These are phyloP conservation scores for Rhinoderma darwinii DNA, from an alignment of 2,113 vertebrate genomes.

Conservation along the genomic window DNA sequence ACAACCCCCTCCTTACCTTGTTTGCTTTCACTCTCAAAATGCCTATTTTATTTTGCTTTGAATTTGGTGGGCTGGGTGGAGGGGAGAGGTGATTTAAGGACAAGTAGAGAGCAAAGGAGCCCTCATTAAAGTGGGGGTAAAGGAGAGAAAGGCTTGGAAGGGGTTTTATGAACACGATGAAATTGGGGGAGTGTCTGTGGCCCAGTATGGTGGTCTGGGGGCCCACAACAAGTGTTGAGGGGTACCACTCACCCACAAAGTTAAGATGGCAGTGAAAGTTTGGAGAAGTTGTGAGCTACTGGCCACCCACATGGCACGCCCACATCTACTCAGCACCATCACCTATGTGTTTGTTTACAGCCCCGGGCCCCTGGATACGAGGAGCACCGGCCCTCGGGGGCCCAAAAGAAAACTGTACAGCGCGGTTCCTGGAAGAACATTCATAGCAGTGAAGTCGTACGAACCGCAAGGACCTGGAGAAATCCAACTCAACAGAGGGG, in stretches of 20 bases:
- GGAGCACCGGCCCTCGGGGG: conserved; percentile 80
- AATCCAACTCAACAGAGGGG: conserved; percentile 93
- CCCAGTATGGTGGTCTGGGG: conserved; percentile 64
- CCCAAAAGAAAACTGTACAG: conserved; percentile 97
- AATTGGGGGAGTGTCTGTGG: conserved; percentile 62
- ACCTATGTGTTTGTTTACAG: conserved; percentile 98
- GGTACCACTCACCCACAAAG: conserved; percentile 62
- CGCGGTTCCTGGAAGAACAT: conserved; percentile 91
- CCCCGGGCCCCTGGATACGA: conserved; percentile 78
- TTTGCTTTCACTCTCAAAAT: not conserved
- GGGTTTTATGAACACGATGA: conserved; percentile 48
- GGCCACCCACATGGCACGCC: conserved; percentile 60
- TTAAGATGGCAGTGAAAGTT: conserved; percentile 51
- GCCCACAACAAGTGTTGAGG: conserved; percentile 61
- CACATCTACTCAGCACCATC: conserved; percentile 87
- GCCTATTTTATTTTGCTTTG: conserved; percentile 7
- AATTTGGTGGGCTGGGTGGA: conserved; percentile 13
- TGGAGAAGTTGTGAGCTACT: conserved; percentile 42
- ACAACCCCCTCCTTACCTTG: not conserved
- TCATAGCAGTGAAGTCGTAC: conserved; percentile 94
- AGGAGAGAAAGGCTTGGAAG: not conserved
- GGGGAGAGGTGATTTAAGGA: conserved; percentile 41
- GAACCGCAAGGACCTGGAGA: conserved; percentile 90
- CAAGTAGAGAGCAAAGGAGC: conserved; percentile 12
- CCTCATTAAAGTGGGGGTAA: not conserved